These are phyloP conservation scores for Holcopasites calliopsidis DNA, from an alignment of 1,140 invertebrate species.

Conservation along the genomic window DNA sequence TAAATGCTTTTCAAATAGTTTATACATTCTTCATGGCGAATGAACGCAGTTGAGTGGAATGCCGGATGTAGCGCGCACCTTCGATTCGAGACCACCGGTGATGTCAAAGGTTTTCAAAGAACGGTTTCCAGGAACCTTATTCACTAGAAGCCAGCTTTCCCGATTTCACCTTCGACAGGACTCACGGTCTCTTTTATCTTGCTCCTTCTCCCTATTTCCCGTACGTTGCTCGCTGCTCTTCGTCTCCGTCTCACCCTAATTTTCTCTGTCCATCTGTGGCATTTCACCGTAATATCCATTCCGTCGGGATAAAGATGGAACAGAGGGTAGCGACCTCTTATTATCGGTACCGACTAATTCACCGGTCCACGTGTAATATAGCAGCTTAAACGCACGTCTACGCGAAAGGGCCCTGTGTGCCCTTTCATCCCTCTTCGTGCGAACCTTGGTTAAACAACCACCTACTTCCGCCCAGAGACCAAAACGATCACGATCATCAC, in stretches of 20 bases:
- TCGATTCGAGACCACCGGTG: slow-evolving; percentile 46
- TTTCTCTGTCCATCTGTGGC: neutral
- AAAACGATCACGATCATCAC: slow-evolving; percentile 46
- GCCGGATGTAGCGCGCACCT: slow-evolving; percentile 12
- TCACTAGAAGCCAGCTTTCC: slow-evolving; percentile 31
- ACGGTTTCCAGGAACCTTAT: slow-evolving; percentile 44
- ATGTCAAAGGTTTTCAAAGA: slow-evolving; percentile 37
- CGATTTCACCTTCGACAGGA: slow-evolving; percentile 20
- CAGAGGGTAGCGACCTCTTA: slow-evolving; percentile 45
- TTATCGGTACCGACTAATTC: slow-evolving; percentile 60
- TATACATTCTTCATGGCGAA: no score
- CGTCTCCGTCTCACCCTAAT: neutral
- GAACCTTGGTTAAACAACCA: slow-evolving; percentile 44
- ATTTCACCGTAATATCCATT: slow-evolving; percentile 7
- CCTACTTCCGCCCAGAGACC: slow-evolving; percentile 64
- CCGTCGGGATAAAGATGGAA: no score
- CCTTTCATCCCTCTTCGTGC: slow-evolving; percentile 55
- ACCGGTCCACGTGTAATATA: slow-evolving; percentile 34
- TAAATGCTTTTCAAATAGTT: no score
- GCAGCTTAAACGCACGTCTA: slow-evolving; percentile 11
- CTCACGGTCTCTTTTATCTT: slow-evolving; percentile 30
- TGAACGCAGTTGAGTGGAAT: slow-evolving; percentile 42
- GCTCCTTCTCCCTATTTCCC: neutral
- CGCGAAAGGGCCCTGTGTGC: slow-evolving; percentile 6
- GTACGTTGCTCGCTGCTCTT: neutral